Evolutionary conservation across 2,797 vertebrate genomes (phyloP).

Genomic region (Carapus acus): DNA sequence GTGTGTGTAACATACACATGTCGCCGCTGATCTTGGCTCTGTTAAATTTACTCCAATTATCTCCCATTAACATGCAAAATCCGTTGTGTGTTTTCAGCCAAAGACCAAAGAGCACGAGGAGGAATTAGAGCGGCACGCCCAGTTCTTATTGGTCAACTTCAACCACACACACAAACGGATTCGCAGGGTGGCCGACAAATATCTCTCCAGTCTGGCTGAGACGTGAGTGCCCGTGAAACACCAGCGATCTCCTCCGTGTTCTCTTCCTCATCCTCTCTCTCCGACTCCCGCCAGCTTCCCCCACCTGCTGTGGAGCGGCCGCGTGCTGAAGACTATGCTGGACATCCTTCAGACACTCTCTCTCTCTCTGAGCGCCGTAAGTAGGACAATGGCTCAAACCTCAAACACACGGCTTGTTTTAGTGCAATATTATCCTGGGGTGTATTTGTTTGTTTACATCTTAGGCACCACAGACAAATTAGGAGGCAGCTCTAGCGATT

Average conservation of each 20-base stretch:
- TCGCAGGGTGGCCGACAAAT: constrained; percentile 95
- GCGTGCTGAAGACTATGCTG: constrained; percentile 95
- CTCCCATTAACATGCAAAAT: background rate
- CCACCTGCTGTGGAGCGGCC: constrained; percentile 95
- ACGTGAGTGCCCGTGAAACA: constrained; percentile 74
- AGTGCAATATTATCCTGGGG: too few species aligned
- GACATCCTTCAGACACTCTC: constrained; percentile 90
- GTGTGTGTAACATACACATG: too few species aligned
- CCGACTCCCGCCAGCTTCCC: constrained; percentile 80
- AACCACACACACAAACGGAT: constrained; percentile 99
- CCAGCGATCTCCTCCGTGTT: background rate
- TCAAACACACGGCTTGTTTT: too few species aligned
- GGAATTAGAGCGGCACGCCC: constrained; percentile 92
- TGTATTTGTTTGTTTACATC: too few species aligned
- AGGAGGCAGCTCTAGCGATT: too few species aligned
- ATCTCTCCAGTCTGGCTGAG: constrained; percentile 94
- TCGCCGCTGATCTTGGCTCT: background rate
- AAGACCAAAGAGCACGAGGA: constrained; percentile 97
- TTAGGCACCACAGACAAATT: too few species aligned
- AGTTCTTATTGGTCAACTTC: constrained; percentile 94
- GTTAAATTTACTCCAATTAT: background rate
- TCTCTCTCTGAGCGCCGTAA: constrained; percentile 88
- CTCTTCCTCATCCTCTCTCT: too few species aligned
- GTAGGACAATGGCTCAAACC: too few species aligned
- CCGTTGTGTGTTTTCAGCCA: constrained; percentile 67